Conservation (phyloP, 2,797 vertebrate species). For the Hemitrygon akajei region DNA sequence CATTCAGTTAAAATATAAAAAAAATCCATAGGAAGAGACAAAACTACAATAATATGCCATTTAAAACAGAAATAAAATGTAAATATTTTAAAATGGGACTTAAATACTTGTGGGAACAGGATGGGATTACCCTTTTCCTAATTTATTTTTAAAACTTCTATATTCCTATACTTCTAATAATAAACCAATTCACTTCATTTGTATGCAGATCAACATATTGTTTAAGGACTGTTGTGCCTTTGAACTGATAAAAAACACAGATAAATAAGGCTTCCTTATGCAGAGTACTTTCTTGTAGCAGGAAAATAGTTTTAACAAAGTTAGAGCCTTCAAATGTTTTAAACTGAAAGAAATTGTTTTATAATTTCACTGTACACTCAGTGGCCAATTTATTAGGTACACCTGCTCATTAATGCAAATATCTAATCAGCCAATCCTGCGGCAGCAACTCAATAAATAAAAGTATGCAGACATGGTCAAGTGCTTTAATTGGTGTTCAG, state of each 20-base stretch:
- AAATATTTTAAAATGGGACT: not conserved
- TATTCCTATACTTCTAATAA: not conserved
- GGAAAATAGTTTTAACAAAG: not conserved
- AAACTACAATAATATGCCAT: not conserved
- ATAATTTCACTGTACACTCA: not conserved
- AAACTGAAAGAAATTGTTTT: not conserved
- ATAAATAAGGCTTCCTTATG: slow-evolving; percentile 4
- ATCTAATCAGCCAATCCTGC: too few species aligned
- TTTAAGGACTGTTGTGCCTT: not conserved
- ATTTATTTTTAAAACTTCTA: not conserved
- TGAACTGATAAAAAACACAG: slow-evolving; percentile 1
- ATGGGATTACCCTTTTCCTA: not conserved
- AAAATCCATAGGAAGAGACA: not conserved
- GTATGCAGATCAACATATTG: not conserved
- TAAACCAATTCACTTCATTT: not conserved
- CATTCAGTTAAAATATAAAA: not conserved
- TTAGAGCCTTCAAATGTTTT: not conserved
- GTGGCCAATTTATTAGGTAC: too few species aligned
- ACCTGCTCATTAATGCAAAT: too few species aligned
- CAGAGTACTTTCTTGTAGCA: not conserved
- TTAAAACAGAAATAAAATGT: not conserved
- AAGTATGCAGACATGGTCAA: too few species aligned
- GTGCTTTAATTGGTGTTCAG: too few species aligned
- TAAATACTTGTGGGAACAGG: not conserved
- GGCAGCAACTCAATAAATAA: too few species aligned